Base-by-base conservation (phyloP, 2,113 vertebrate species). In the Furnarius figulus region DNA sequence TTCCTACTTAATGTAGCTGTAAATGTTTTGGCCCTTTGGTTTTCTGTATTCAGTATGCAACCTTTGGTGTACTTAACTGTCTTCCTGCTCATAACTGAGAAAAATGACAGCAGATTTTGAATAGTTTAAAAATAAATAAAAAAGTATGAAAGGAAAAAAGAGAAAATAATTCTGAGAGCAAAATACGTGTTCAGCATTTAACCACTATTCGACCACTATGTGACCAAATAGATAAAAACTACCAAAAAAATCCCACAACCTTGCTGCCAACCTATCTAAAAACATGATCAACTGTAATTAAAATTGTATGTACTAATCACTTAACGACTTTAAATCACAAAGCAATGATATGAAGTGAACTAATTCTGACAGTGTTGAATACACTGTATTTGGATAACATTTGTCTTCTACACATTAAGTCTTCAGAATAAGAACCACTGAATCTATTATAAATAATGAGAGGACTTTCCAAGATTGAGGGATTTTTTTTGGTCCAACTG, bases 1-100 rank as follows among this genome's bases (percentile, higher is more conserved):
- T 97, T 97, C 96, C 80, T 95, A 94, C 95, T 95, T 98, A 98
- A 97, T 94, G 94, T 96, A 95, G 95, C 97, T 93, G 61, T 85
- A 97, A 95, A 97, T 87, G 76, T 88, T 95, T 95, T 94, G 85
- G 83, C 50, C 62, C 65, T 96, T 96, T 97, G 91, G 65, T 97
- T 89, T 93, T 94, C 10, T 33, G 49, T 77, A 94, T 86, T 97
- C 86, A 81, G 49, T 11, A 44, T 74, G 44, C 84, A 97, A 79
- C 68, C 94, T 90, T 91, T 90, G 91, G 85, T 31, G 49, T 93
- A 95, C 65, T 97, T 97, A 97, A 81, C 55, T 92, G 75, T 92
- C 70, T 96, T 97, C 71, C 40, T 86, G 65, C 86, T 95, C 53
- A 33, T 71, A 85, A 70, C 22, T 76, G 82, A 81, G 71, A 85